Evolutionary conservation across 2,888 invertebrate species (phyloP).

Genomic region (Monopis laevigella): DNA sequence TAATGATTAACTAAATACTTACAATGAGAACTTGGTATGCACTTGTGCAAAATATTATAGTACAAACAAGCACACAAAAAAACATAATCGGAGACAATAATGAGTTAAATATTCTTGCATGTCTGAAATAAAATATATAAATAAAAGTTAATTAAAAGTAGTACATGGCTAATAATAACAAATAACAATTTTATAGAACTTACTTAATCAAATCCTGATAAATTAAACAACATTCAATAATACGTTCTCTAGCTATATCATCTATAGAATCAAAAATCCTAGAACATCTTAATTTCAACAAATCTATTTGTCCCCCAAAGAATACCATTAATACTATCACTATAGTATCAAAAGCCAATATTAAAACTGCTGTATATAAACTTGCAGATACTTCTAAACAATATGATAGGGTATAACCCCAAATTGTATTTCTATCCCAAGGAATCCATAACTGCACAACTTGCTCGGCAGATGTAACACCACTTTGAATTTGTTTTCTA

Average conservation of each 20-base stretch:
- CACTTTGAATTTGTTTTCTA: constrained; percentile 34
- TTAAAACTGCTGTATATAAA: constrained; percentile 50
- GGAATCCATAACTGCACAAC: constrained; percentile 55
- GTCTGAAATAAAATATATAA: too few species aligned
- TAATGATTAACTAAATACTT: too few species aligned
- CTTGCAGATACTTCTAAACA: constrained; percentile 39
- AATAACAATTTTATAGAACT: too few species aligned
- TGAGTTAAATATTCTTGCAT: too few species aligned
- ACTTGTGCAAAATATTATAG: too few species aligned
- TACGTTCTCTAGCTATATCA: constrained; percentile 23
- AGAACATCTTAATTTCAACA: constrained; percentile 35
- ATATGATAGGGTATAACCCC: constrained; percentile 38
- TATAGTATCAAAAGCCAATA: constrained; percentile 48
- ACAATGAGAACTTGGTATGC: too few species aligned
- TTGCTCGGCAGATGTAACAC: constrained; percentile 35
- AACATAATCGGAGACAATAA: too few species aligned
- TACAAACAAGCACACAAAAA: too few species aligned
- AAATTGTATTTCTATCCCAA: constrained; percentile 35
- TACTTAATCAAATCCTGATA: constrained; percentile 44
- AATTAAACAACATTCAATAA: constrained; percentile 38
- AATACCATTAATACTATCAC: constrained; percentile 54
- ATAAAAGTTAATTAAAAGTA: too few species aligned
- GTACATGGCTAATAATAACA: too few species aligned
- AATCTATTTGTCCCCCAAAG: constrained; percentile 41
- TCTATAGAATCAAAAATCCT: constrained; percentile 34